Percentiles rank a stretch among this genome's conserved stretches.
These are phyloP conservation scores for Pteropus rufus DNA, from an alignment of 2,797 vertebrate species.

Conservation along the genomic window DNA sequence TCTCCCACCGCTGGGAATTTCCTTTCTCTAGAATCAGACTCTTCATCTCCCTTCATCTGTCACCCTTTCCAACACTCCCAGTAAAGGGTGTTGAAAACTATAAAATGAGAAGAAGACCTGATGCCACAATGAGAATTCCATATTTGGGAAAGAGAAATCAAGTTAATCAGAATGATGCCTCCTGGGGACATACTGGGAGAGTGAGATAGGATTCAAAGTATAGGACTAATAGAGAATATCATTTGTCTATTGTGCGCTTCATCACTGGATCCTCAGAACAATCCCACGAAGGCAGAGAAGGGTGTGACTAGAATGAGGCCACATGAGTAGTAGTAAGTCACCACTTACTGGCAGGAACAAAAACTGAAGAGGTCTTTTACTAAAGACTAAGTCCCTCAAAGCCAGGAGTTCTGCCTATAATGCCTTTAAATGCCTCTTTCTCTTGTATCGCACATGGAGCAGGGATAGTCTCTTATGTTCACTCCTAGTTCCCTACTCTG, in stretches of 20 bases:
- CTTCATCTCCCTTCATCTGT: background rate
- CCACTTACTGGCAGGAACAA: background rate
- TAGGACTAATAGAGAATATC: background rate
- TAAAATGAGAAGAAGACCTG: background rate
- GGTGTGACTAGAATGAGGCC: background rate
- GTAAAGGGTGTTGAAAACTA: background rate
- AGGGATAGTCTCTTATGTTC: accelerated
- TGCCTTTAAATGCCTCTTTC: no score
- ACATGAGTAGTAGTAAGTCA: background rate
- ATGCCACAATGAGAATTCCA: background rate
- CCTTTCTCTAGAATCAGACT: background rate
- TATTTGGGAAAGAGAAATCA: background rate
- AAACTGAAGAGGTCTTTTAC: background rate
- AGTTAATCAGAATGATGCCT: background rate
- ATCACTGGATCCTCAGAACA: background rate
- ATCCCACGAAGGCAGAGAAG: background rate
- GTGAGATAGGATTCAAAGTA: background rate
- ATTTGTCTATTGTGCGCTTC: background rate
- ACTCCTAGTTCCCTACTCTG: no score
- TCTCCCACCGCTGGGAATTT: background rate
- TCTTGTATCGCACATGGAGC: background rate
- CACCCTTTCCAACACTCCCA: background rate
- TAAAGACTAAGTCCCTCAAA: background rate
- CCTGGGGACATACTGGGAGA: background rate
- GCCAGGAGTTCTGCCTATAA: background rate